Base-by-base conservation (phyloP, 1,140 invertebrate species). In the Lepidurus packardi region DNA sequence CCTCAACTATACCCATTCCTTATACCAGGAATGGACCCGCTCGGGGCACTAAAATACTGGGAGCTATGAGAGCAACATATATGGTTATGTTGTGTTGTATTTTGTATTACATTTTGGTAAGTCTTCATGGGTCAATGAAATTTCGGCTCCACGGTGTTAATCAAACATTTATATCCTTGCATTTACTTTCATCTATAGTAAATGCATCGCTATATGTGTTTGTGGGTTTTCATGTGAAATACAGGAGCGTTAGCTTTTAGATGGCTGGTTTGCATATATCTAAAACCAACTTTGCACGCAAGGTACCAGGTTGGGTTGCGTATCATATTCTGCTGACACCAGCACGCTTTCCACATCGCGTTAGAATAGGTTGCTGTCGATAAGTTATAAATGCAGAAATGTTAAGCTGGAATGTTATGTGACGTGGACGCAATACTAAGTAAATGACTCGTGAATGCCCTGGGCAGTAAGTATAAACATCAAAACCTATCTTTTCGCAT, bases 351-450 rank as follows among this genome's bases (percentile, higher is more conserved):
- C 13, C 13, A 10, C 53, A 13, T 11, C 16, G 53, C 53, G 10
- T 47, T 65, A 21, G 53, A 65, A 13, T 65, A 16, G 3, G 53
- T 65, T 65, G 53, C 53, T 65, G 53, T 65, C 53, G 13, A 21
- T 65, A 65, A 65, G 53, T 65, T 65, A 65, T 65, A n/a, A 65
- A 65, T 65, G 53, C 16, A 65, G 53, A 65, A 65, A 65, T n/a
- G 53, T 34, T 34, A 34, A 34, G 25, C 1, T 34, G 25, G 25
- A 2, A 34, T 34, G 25, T 34, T 1, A 3, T 34, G 25, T 1
- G 25, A 34, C 3, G 25, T 34, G 25, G 13, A 65, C 21, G 45
- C 16, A 65, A 13, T n/a, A 16, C 53, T 65, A 65, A n/a, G 53
- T 65, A 65, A 65, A 65, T 13, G 11, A 8, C 8, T n/a, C 1